Conservation (phyloP, 2,113 vertebrate species). For the Perccottus glenii region DNA sequence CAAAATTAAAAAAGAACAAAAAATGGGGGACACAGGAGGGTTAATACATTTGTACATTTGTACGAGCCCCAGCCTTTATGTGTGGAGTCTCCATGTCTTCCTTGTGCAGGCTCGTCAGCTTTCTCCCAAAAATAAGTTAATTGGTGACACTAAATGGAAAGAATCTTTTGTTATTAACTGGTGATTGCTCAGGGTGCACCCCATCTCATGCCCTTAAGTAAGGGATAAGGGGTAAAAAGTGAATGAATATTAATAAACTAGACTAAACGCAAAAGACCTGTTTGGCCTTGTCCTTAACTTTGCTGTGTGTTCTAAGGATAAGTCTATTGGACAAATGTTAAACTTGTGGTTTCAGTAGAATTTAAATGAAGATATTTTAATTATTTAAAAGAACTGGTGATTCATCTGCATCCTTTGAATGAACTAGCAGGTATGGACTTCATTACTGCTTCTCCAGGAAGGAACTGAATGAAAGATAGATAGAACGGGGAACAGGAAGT, state of each 20-base stretch:
- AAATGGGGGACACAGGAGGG: too few species aligned
- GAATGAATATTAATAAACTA: too few species aligned
- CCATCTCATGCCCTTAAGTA: too few species aligned
- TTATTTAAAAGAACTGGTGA: slow-evolving; percentile 26
- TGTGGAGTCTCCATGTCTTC: too few species aligned
- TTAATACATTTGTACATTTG: too few species aligned
- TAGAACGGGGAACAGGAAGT: slow-evolving; percentile 39
- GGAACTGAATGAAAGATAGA: slow-evolving; percentile 53
- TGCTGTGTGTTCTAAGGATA: neutral
- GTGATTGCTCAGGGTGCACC: too few species aligned
- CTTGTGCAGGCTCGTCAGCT: too few species aligned
- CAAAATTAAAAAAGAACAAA: too few species aligned
- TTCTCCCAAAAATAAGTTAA: slow-evolving; percentile 42
- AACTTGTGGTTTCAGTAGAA: neutral
- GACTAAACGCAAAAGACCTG: neutral
- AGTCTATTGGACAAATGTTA: neutral
- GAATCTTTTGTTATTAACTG: too few species aligned
- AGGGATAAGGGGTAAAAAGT: too few species aligned
- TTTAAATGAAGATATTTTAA: slow-evolving; percentile 10
- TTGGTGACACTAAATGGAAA: neutral
- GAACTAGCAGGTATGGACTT: slow-evolving; percentile 25
- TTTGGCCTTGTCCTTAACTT: neutral
- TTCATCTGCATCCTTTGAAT: slow-evolving; percentile 18
- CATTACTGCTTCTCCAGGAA: slow-evolving; percentile 22
- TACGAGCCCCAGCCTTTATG: too few species aligned